A percentile compares a stretch with the other conserved stretches of the same genome.
These are phyloP conservation scores for Nansenia antarctica DNA, from an alignment of 2,113 vertebrate species.

Conservation along the genomic window DNA sequence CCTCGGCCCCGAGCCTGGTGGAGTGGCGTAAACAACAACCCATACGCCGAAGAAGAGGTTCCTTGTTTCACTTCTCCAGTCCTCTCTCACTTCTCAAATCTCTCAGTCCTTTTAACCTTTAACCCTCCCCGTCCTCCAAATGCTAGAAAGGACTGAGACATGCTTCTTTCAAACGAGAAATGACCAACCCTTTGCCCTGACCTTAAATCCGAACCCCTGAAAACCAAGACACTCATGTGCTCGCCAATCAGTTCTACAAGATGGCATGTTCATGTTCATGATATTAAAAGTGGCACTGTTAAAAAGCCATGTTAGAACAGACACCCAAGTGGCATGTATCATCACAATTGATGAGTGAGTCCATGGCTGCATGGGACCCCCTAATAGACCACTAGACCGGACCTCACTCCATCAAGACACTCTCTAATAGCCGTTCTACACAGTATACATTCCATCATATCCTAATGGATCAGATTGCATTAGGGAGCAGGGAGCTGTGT, in stretches of 20 bases:
- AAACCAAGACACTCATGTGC: too few species aligned
- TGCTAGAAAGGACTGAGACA: too few species aligned
- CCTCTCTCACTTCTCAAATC: neutral
- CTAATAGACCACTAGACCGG: slow-evolving; percentile 37
- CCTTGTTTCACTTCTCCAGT: too few species aligned
- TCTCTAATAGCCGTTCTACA: slow-evolving; percentile 41
- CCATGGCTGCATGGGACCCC: slow-evolving; percentile 9
- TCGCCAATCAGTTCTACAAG: too few species aligned
- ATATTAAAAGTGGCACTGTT: neutral
- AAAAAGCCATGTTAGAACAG: too few species aligned
- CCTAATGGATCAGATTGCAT: slow-evolving; percentile 62
- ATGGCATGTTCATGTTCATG: neutral
- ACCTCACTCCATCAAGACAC: slow-evolving; percentile 42
- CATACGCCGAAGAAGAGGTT: too few species aligned
- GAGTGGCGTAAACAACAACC: too few species aligned
- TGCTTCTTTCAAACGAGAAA: neutral
- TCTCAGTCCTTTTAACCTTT: neutral
- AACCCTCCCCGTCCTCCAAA: neutral
- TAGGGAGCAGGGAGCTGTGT: slow-evolving; percentile 30
- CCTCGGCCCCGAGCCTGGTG: too few species aligned
- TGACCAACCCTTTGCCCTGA: neutral
- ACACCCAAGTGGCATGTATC: neutral
- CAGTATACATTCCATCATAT: slow-evolving; percentile 39
- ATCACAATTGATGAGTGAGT: slow-evolving; percentile 42
- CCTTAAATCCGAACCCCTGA: neutral